Base-by-base conservation (phyloP, 2,888 invertebrate genomes). In the Lathronympha strigana region DNA sequence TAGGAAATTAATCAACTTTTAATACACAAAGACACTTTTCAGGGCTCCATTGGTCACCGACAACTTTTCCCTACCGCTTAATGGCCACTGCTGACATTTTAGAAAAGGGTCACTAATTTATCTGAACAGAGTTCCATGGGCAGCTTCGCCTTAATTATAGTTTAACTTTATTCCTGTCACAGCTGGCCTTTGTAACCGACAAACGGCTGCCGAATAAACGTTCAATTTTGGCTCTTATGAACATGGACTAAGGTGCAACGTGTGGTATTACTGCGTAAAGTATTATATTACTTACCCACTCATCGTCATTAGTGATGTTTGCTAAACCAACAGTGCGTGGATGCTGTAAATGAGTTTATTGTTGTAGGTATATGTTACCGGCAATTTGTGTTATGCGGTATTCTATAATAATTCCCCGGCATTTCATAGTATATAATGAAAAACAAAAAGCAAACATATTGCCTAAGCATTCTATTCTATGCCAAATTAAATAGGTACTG, bases 31-130 rank as follows among this genome's bases (percentile, higher is more conserved):
- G 76, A 77, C 75, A 70, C 70, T 76, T 72, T 74, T 74, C 74
- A 76, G 71, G 67, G 75, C 68, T 70, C 68, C 71, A 68, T 73
- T 75, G 80, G 79, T 78, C 77, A 76, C 66, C 64, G 70, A 66
- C 53, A 83, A 87, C 86, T 87, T 83, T 83, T 82, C 86, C 83
- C 72, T 77, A 74, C 70, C 67, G 73, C 80, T 79, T 88, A 88
- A 89, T 88, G 86, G 82, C 73, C 74, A 77, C 74, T 73, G 86
- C 83, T 88, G 90, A 89, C 90, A 83, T 86, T 90, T 87, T 77
- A 84, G 89, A 87, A 88, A 88, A 89, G 90, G 90, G 90, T 88
- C 84, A 78, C 87, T 87, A 88, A 89, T 90, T 88, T 89, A 90
- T 90, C 87, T 87, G 82, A 87, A 85, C 88, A 83, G 76, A 81